Evolutionary conservation across 92 coral and sea anemone species (phyloP), one percentile per base, ranked within the genome.

Genomic region (Zoanthus solanderi): DNA sequence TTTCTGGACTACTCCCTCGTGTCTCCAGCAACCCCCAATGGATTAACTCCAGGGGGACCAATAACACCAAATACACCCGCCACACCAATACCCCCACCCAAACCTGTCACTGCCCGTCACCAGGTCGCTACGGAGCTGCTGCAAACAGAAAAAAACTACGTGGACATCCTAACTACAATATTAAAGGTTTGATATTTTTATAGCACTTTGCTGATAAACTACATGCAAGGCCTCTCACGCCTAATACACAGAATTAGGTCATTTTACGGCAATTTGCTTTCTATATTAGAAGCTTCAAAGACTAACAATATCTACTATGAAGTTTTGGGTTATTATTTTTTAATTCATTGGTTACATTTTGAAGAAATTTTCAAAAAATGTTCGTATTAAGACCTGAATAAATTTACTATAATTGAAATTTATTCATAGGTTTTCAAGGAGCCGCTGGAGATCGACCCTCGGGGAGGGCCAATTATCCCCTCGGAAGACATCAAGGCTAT

Each of bases 401-500:
- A 37, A 37, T 37, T 37, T 23, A 23, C 23, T 23, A 23, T 23
- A 23, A 23, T 34, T 42, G 23, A 46, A 17, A 14, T 82, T 56
- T 29, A 5, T 34, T 52, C 46, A 79, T 7, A 96, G 99, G 99
- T 96, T 2, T 96, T 96, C 68, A 96, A 95, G 79, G 94, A 92
- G 67, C 99, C 99, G 3, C 87, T 96, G 65, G 99, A 88, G 72
- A 92, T 90, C 17, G 99, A 95, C n/a, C 95, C 98, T 0, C 94
- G 99, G 52, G 99, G 97, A 3, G 98, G 98, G 45, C 92, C 97
- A 12, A 97, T 97, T 83, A 90, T 97, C 10, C 96, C 99, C 23
- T 90, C 92, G 4, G 99, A 97, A 84, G 95, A 96, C 71, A 97
- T 97, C 91, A 97, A 97, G 90, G 95, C 98, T 75, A 97, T 97